A percentile compares a stretch with the other conserved stretches of the same genome.
Conservation (phyloP, 2,797 vertebrate genomes). For the Ceryle rudis region DNA sequence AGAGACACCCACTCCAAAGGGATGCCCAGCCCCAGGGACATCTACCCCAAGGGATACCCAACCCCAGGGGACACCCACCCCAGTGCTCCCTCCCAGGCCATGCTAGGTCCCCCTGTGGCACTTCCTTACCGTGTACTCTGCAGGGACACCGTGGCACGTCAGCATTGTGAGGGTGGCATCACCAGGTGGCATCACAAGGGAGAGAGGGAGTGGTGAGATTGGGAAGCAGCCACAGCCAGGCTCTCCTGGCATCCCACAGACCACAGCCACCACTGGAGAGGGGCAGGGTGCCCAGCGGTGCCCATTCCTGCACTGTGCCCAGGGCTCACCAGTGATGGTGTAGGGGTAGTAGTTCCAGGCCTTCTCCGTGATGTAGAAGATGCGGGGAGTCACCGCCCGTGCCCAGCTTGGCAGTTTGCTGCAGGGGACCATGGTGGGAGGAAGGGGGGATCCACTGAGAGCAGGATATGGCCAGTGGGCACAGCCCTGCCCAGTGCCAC, state of each 20-base stretch:
- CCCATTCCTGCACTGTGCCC: neutral
- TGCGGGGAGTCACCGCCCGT: slow-evolving; percentile 76
- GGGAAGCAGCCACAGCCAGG: rapidly evolving
- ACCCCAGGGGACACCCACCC: neutral
- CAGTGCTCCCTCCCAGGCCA: rapidly evolving
- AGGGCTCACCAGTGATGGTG: slow-evolving; percentile 75
- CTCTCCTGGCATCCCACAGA: neutral
- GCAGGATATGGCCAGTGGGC: neutral
- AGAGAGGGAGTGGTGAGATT: neutral
- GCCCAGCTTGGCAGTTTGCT: slow-evolving; percentile 80
- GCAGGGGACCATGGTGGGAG: rapidly evolving
- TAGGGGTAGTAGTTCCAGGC: slow-evolving; percentile 82
- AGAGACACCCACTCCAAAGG: neutral
- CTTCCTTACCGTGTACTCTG: slow-evolving; percentile 64
- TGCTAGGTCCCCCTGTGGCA: neutral
- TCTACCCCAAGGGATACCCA: neutral
- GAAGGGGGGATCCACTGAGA: neutral
- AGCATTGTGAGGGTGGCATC: neutral
- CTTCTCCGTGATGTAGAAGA: slow-evolving; percentile 80
- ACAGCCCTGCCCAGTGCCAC: neutral
- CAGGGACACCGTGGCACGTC: neutral
- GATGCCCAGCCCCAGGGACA: neutral
- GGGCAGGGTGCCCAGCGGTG: rapidly evolving
- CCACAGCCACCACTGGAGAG: rapidly evolving
- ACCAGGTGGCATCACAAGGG: rapidly evolving